Conservation (phyloP, 1,140 invertebrate species). For the Saccostrea glomerata region DNA sequence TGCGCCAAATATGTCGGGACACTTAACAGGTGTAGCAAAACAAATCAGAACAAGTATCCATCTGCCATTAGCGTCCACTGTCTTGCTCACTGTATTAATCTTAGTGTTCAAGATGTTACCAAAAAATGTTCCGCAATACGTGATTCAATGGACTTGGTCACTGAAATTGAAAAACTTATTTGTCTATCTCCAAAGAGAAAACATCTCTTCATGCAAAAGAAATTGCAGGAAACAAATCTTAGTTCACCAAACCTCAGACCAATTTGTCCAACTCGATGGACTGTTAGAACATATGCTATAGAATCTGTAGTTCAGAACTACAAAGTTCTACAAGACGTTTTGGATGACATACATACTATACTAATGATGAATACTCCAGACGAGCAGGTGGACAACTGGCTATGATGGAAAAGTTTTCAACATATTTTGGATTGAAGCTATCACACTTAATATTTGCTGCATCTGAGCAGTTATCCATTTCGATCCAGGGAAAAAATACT, state of each 20-base stretch:
- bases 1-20: neutral
- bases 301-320: constrained; percentile 1
- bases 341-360: constrained; percentile 12
- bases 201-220: constrained; percentile 24
- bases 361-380: constrained; percentile 36
- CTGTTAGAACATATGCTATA: constrained; percentile 12
- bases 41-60: constrained; percentile 16
- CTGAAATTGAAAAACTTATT: constrained; percentile 28
- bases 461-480: constrained; percentile 17
- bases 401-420: constrained; percentile 34
- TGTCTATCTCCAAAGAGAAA: constrained; percentile 19
- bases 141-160: constrained; percentile 15
- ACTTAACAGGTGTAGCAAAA: constrained; percentile 28
- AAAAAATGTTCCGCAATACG: constrained; percentile 14
- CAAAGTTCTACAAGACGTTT: neutral
- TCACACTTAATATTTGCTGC: constrained; percentile 15
- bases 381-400: constrained; percentile 11
- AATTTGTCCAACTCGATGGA: constrained; percentile 42
- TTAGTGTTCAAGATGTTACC: constrained; percentile 36
- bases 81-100: constrained; percentile 36
- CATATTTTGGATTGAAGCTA: constrained; percentile 19
- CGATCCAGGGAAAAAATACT: constrained; percentile 8
- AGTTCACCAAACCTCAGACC: constrained; percentile 22
- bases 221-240: neutral
- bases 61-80: constrained; percentile 30